Evolutionary conservation across 2,113 vertebrate species (phyloP).

Genomic region (Enhydra lutris): DNA sequence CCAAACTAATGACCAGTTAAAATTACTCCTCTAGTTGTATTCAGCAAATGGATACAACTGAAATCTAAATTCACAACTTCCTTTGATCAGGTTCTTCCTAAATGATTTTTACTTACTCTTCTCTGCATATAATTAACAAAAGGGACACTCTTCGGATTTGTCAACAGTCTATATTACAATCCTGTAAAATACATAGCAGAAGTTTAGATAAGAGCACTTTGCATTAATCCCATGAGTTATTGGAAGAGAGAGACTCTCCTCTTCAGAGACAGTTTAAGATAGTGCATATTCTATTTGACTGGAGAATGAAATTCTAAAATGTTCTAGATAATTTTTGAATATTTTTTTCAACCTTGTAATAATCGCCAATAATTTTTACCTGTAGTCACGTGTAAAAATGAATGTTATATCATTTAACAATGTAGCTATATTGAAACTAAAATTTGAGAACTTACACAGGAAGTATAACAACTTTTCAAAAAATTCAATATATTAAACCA

Average conservation of each 20-base stretch:
- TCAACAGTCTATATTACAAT: not conserved
- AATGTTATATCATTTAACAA: not conserved
- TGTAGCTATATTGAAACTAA: conserved; percentile 32
- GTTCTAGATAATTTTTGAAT: not conserved
- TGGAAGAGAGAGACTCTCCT: not conserved
- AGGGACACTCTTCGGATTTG: not conserved
- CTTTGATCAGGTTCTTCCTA: not conserved
- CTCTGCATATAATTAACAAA: not conserved
- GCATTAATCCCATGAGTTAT: not conserved
- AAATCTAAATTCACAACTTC: conserved; percentile 36
- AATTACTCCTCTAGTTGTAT: not conserved
- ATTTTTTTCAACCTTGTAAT: not conserved
- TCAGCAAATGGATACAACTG: not conserved
- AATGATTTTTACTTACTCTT: not conserved
- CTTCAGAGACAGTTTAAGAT: not conserved
- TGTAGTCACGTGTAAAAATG: not conserved
- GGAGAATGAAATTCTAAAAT: not conserved
- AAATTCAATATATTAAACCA: not conserved
- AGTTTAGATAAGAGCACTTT: not conserved
- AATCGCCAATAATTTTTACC: not conserved
- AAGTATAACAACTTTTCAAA: not conserved
- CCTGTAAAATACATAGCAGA: not conserved
- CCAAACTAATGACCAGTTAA: not conserved
- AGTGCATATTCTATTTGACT: not conserved
- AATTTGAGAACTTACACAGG: not conserved